Evolutionary conservation across 2,113 vertebrate genomes (phyloP), one percentile per base, ranked within the genome.

Genomic region (Neofelis nebulosa): DNA sequence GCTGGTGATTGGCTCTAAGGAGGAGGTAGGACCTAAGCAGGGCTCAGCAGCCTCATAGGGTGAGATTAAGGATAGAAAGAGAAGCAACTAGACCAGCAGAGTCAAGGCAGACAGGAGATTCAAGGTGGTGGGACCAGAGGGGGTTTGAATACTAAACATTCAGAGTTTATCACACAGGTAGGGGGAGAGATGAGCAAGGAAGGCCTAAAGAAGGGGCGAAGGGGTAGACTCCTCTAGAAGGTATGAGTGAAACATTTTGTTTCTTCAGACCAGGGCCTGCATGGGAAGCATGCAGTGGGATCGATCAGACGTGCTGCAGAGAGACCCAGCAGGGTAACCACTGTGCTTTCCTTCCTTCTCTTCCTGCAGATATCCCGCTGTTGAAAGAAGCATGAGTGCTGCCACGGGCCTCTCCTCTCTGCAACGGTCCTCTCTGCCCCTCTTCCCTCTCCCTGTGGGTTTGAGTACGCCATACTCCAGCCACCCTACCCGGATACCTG

Each of bases 321-420:
- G 33, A 69, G 79, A 4, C 7, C 23, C 29, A 45, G 1, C 11
- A 2, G 1, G 83, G n/a, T 99, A 76, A 99, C 92, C 27, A 11
- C 12, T 85, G 23, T 89, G n/a, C 48, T 96, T 65, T 71, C 52
- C 7, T 41, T 96, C 95, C 57, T 83, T 76, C 45, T 82, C 57
- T 80, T 97, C 98, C 89, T 48, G 3, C 99, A 99, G 99, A 99
- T 99, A 99, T 99, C 98, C 99, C 99, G 41, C 99, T 99, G 98
- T 79, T 99, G 98, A 99, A 99, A 99, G 99, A 99, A 99, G 99
- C 99, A 98, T 99, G 99, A 99, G 98, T 95, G 97, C 98, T 98
- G 98, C 98, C 96, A 86, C 97, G 31, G n/a, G 97, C 98, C 97
- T 97, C 98, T 80, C 95, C 93, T 97, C 97, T 97, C 98, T 97